phyloP scores from a whole-genome alignment of 2,113 vertebrate species.

The Puma concolor region DNA sequence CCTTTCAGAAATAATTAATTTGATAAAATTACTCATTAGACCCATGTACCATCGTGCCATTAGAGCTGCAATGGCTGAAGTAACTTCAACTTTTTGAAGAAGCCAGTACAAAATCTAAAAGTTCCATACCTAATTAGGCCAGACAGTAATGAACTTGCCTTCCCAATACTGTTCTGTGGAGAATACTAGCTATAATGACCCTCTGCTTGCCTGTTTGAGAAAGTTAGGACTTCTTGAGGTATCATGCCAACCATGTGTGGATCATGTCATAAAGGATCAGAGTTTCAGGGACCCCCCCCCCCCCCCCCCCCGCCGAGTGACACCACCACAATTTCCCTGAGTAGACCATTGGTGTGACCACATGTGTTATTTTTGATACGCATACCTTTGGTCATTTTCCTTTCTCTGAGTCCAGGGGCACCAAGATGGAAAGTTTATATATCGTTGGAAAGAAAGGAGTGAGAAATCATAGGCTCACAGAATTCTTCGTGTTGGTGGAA shows the following conservation, averaged over 20 bases:
- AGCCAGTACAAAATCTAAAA: constrained; percentile 39
- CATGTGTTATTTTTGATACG: not conserved
- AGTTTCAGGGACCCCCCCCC: not conserved
- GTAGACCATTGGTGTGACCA: not conserved
- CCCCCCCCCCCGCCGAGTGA: not conserved
- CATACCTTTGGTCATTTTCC: not conserved
- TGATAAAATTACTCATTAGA: constrained; percentile 76
- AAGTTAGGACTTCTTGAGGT: not conserved
- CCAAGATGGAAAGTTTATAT: not conserved
- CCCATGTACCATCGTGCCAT: constrained; percentile 52
- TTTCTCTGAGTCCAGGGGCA: not conserved
- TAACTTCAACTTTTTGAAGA: constrained; percentile 61
- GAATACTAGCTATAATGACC: constrained; percentile 61
- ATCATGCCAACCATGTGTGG: not conserved
- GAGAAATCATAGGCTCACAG: not conserved
- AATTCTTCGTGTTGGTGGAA: not conserved
- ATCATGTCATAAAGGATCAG: not conserved
- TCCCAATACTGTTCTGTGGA: constrained; percentile 47
- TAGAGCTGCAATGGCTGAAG: constrained; percentile 44
- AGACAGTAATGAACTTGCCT: constrained; percentile 57
- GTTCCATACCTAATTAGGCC: constrained; percentile 65
- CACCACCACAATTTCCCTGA: too few species aligned
- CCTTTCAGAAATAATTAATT: constrained; percentile 75
- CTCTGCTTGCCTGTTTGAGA: not conserved
- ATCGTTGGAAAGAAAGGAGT: not conserved